These are phyloP conservation scores for Hirtodrosophila confusa DNA, from an alignment of 2,888 invertebrate genomes.

Conservation along the genomic window DNA sequence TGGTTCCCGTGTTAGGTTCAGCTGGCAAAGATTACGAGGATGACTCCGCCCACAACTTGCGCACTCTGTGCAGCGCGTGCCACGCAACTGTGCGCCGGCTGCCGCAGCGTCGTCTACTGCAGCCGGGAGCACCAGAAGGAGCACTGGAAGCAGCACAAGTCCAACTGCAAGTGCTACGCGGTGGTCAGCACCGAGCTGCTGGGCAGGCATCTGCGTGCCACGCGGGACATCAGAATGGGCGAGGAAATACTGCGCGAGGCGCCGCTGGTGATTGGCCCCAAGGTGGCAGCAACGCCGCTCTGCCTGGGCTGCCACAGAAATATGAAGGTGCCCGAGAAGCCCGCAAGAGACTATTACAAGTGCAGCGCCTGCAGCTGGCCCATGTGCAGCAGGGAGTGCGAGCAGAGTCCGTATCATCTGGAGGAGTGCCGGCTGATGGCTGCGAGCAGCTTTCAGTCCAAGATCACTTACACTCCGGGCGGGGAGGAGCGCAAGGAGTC, in stretches of 20 bases:
- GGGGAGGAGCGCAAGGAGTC: conserved; percentile 85
- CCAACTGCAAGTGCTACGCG: conserved; percentile 86
- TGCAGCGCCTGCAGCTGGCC: conserved; percentile 89
- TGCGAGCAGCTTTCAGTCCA: conserved; percentile 86
- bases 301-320: conserved; percentile 88
- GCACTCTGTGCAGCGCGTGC: conserved; percentile 87
- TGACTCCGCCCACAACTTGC: conserved; percentile 82
- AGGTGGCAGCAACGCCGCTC: conserved; percentile 86
- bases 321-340: conserved; percentile 73
- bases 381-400: conserved; percentile 87
- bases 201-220: conserved; percentile 88
- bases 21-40: conserved; percentile 20
- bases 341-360: conserved; percentile 85
- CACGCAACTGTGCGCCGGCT: conserved; percentile 88
- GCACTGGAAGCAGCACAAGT: conserved; percentile 89
- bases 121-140: conserved; percentile 89
- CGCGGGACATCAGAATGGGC: conserved; percentile 88
- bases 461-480: conserved; percentile 83
- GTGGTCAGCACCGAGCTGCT: conserved; percentile 85
- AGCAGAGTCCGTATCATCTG: conserved; percentile 85
- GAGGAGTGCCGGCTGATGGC: conserved; percentile 88
- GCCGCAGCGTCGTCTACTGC: conserved; percentile 89
- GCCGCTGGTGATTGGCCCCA: conserved; percentile 89
- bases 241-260: conserved; percentile 88
- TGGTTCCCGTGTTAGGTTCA: not conserved